phyloP scores from a whole-genome alignment of 2,888 invertebrate species.

The Harpalus rufipes region DNA sequence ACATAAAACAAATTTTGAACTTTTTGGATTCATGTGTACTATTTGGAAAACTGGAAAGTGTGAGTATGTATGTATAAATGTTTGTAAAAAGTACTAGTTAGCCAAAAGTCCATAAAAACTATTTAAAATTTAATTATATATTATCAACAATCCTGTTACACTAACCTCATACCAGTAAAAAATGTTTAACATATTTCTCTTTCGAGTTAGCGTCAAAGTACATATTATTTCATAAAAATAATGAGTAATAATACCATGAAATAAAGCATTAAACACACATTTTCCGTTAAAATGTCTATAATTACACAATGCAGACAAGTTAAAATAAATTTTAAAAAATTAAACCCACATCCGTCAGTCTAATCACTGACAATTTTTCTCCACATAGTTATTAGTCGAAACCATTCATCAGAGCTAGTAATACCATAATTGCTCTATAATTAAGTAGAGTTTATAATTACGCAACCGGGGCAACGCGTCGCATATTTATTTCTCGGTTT shows the following conservation, averaged over 20 bases:
- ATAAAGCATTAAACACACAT: slow-evolving; percentile 5
- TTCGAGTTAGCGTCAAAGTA: slow-evolving; percentile 5
- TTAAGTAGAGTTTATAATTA: slow-evolving; percentile 50
- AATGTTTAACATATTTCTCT: background rate
- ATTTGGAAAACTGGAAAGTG: too few relatives aligned
- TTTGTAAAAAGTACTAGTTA: background rate
- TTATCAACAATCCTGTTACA: background rate
- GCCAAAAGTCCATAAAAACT: background rate
- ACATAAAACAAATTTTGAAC: too few relatives aligned
- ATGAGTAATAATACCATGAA: slow-evolving; percentile 2
- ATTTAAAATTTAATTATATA: background rate
- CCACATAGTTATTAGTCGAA: slow-evolving; percentile 14
- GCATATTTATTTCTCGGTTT: slow-evolving; percentile 63
- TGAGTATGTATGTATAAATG: background rate
- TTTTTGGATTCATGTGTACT: too few relatives aligned
- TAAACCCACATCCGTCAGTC: slow-evolving; percentile 7
- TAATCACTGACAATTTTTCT: slow-evolving; percentile 37
- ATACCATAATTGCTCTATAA: slow-evolving; percentile 40
- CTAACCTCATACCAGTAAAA: background rate
- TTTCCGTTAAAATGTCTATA: slow-evolving; percentile 12
- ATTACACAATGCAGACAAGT: slow-evolving; percentile 9
- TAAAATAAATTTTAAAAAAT: slow-evolving; percentile 42
- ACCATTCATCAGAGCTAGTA: slow-evolving; percentile 35
- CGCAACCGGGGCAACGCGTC: slow-evolving; percentile 25
- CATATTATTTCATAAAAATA: slow-evolving; percentile 1